Evolutionary conservation across 1,140 invertebrate species (phyloP).

Genomic region (Nomia melanderi): DNA sequence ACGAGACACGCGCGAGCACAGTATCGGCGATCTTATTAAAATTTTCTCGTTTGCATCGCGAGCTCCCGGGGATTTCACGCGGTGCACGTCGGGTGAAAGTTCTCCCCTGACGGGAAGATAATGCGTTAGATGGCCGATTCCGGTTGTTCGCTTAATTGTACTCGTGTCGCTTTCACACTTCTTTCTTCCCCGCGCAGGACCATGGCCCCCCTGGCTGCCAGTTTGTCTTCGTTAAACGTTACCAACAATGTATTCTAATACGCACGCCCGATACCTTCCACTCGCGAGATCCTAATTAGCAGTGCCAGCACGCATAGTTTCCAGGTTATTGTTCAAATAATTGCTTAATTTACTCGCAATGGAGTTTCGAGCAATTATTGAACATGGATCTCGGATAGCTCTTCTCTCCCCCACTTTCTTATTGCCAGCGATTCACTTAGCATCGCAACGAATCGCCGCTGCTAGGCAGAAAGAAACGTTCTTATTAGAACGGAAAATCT

Average conservation of each 20-base stretch:
- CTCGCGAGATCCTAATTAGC: too few species aligned
- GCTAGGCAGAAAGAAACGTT: too few species aligned
- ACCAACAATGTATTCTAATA: not conserved
- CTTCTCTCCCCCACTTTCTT: too few species aligned
- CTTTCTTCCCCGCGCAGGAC: not conserved
- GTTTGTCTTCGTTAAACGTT: not conserved
- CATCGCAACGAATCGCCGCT: too few species aligned
- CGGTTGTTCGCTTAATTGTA: constrained; percentile 25
- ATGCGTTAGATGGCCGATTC: constrained; percentile 33
- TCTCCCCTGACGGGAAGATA: not conserved
- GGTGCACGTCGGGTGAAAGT: constrained; percentile 16
- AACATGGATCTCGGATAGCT: not conserved
- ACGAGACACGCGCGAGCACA: not conserved
- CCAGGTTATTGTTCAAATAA: not conserved
- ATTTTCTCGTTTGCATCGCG: constrained; percentile 20
- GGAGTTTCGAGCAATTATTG: not conserved
- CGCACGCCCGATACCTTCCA: too few species aligned
- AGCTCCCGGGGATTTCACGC: not conserved
- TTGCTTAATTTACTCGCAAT: not conserved
- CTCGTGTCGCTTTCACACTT: constrained; percentile 14
- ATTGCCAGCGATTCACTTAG: too few species aligned
- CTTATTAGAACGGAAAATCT: too few species aligned
- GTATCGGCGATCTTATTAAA: not conserved
- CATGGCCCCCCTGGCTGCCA: too few species aligned
- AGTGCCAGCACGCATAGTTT: not conserved